Evolutionary conservation across 2,113 vertebrate species (phyloP).

Genomic region (Eclectus roratus): DNA sequence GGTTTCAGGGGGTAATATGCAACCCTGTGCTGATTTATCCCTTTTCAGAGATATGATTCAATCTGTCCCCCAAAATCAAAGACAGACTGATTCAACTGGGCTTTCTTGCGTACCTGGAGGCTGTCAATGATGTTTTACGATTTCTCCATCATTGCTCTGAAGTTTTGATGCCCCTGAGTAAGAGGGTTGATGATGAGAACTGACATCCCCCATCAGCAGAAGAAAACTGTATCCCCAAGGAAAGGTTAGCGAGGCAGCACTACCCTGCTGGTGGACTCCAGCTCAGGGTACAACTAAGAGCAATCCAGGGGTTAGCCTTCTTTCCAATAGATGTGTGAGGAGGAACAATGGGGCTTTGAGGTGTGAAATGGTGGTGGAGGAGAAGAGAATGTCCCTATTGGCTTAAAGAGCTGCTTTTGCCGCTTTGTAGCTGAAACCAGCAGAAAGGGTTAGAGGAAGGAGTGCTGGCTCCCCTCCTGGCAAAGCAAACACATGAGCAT

Average conservation of each 20-base stretch:
- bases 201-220: background rate
- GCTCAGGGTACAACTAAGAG: background rate
- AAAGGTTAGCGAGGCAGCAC: background rate
- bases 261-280: fast-evolving
- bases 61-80: background rate
- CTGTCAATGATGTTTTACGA: background rate
- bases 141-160: background rate
- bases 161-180: background rate
- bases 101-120: background rate
- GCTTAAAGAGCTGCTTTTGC: background rate
- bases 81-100: background rate
- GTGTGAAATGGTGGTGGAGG: background rate
- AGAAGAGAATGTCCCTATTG: background rate
- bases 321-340: background rate
- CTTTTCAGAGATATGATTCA: background rate
- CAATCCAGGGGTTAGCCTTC: background rate
- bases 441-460: background rate
- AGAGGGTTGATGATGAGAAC: background rate
- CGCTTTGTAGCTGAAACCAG: fast-evolving
- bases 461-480: background rate
- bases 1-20: background rate
- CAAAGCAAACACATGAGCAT: background rate
- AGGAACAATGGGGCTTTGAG: background rate
- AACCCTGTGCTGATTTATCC: background rate
- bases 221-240: background rate